Evolutionary conservation across 1,140 invertebrate species (phyloP), one percentile per base, ranked within the genome.

Genomic region (Venustaconcha ellipsiformis): DNA sequence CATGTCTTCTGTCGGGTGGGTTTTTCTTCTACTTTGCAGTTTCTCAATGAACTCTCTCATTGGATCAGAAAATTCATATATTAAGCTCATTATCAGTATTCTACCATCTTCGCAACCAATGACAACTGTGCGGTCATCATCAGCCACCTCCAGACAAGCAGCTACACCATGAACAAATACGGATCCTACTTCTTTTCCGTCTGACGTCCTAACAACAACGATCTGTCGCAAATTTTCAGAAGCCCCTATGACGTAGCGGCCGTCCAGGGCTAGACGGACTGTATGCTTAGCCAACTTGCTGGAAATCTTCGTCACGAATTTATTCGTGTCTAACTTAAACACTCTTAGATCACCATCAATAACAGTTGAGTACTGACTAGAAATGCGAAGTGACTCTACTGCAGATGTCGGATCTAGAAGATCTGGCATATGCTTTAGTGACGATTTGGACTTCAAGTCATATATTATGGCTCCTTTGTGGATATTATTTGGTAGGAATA

Each of bases 71-170:
- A 84, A 58, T 57, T 85, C 84, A 5, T 88, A 70, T 62, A 87
- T 82, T 11, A 89, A 63, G 48, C 74, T 78, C 2, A 88, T 70
- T 5, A 88, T 81, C 77, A 88, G 76, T 0, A 88, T 76, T 14
- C 87, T 77, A 1, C 87, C 86, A 64, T 89, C 87, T 2, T 83
- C 77, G 60, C 84, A 86, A 11, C 87, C 85, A 5, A 88, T 83
- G 26, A 80, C 78, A 60, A 89, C 76, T 5, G 87, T 88, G 15
- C 86, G 76, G n/a, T 86, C 87, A 67, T 89, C 87, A n/a, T 76
- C 77, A n/a, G 74, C 83, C 8, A 87, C 82, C 15, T 77, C 65
- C 5, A 88, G n/a, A 60, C 81, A 82, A 0, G 79, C 78, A 15
- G 82, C 88, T 20, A 70, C 63, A 2, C 87, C 86, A 76, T 88